Percentiles rank a stretch among this genome's conserved stretches.
Conservation (phyloP, 2,113 vertebrate genomes). For the Nerophis lumbriciformis region DNA sequence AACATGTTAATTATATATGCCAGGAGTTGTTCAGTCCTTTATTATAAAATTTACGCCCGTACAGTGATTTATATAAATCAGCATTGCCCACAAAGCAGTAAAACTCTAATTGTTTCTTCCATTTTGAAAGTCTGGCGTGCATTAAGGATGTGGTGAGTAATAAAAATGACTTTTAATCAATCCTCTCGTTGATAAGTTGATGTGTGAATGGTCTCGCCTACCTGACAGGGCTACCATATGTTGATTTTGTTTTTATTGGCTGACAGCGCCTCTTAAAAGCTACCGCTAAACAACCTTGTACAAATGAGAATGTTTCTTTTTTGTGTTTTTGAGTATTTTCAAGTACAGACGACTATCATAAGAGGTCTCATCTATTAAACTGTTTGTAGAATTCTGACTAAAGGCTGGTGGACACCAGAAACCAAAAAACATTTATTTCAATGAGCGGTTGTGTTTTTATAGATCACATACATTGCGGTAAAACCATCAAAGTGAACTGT, state of each 20-base stretch:
- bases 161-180: slow-evolving; percentile 80
- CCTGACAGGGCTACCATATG: slow-evolving; percentile 61
- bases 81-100: slow-evolving; percentile 75
- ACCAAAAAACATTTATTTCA: no score
- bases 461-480: no score
- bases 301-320: background rate
- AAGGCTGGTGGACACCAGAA: no score
- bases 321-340: background rate
- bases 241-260: slow-evolving; percentile 53
- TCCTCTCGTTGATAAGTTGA: slow-evolving; percentile 75
- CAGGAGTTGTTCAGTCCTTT: slow-evolving; percentile 67
- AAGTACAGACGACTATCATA: background rate
- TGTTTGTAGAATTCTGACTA: no score
- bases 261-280: slow-evolving; percentile 35
- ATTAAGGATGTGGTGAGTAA: slow-evolving; percentile 75
- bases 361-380: no score
- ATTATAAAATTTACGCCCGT: slow-evolving; percentile 75
- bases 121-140: slow-evolving; percentile 76
- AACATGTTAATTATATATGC: slow-evolving; percentile 74
- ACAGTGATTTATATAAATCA: slow-evolving; percentile 79
- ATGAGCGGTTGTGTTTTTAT: no score
- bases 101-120: slow-evolving; percentile 79
- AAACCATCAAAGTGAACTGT: no score
- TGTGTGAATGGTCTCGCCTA: slow-evolving; percentile 65
- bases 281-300: slow-evolving; percentile 24